Conservation (phyloP, 2,888 invertebrate genomes). For the Cerceris rybyensis region DNA sequence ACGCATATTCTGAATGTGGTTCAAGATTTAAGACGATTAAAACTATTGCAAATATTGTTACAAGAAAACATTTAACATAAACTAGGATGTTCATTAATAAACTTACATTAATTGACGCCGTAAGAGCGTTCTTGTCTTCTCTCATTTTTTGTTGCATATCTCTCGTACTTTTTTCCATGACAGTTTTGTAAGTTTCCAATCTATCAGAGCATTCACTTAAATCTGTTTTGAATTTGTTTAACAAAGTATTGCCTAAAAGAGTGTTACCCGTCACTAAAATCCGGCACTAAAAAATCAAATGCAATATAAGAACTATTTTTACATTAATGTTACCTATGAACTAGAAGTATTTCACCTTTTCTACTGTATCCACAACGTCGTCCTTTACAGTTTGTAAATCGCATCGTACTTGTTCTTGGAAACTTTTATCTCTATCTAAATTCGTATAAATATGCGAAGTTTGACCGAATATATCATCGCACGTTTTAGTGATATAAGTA, state of each 20-base stretch:
- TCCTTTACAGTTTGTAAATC: slow-evolving; percentile 62
- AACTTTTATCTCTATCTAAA: slow-evolving; percentile 50
- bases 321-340: too few relatives aligned
- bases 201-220: slow-evolving; percentile 61
- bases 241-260: slow-evolving; percentile 62
- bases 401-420: slow-evolving; percentile 65
- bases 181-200: slow-evolving; percentile 61
- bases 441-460: slow-evolving; percentile 48
- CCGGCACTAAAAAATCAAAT: slow-evolving; percentile 30
- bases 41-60: too few relatives aligned
- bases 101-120: slow-evolving; percentile 69
- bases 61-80: too few relatives aligned
- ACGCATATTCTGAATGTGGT: too few relatives aligned
- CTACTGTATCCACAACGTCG: slow-evolving; percentile 55
- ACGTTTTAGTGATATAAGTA: slow-evolving; percentile 51
- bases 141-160: slow-evolving; percentile 66
- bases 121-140: slow-evolving; percentile 57
- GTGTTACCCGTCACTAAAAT: slow-evolving; percentile 67
- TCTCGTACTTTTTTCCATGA: slow-evolving; percentile 54
- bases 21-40: too few relatives aligned
- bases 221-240: slow-evolving; percentile 67
- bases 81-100: too few relatives aligned
- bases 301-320: too few relatives aligned
- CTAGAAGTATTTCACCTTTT: slow-evolving; percentile 63
- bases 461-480: slow-evolving; percentile 53